Evolutionary conservation across 2,113 vertebrate genomes (phyloP), one percentile per base, ranked within the genome.

Genomic region (Sclerurus mexicanus): DNA sequence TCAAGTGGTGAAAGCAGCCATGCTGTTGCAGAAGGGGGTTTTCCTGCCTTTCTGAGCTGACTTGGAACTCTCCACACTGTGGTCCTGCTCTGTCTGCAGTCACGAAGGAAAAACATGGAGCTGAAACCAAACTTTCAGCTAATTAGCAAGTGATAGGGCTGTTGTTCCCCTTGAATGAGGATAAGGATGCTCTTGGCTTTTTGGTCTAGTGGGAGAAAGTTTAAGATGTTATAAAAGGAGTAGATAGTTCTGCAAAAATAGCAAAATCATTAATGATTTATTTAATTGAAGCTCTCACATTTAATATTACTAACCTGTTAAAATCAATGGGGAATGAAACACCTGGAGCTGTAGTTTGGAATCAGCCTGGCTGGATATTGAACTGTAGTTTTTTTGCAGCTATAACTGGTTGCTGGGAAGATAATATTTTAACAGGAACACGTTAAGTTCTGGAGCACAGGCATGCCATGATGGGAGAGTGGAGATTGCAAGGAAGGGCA

Each of bases 1-100:
- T 90, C 20, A 30, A 40, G 44, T 33, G 49, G 74, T 83, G 44
- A 67, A 72, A 75, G 60, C 60, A 62, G 18, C 35, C 19, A 1
- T 7, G 12, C 40, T 31, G 10, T 67, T 1, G 0, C 52, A 78
- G 15, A 76, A 72, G 2, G 21, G 2, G 24, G 31, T 19, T 0
- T 0, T 44, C n/a, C 37, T 46, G n/a, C 66, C 44, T 87, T 72
- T 25, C 52, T 39, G 39, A 63, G 39, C 10, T 52, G 56, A 23
- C 71, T 39, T 64, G 75, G 71, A 75, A 31, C 25, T 27, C 56
- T 50, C 47, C 56, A 49, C 47, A 12, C 23, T 20, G 56, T 2
- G 3, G 10, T 2, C 2, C 44, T 30, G 37, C 50, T 75, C 47
- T 82, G n/a, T 52, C 52, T 87, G 42, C 42, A 72, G 30, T 35